Evolutionary conservation across 2,797 vertebrate species (phyloP).

Genomic region (Petrocephalus schoutedeni): DNA sequence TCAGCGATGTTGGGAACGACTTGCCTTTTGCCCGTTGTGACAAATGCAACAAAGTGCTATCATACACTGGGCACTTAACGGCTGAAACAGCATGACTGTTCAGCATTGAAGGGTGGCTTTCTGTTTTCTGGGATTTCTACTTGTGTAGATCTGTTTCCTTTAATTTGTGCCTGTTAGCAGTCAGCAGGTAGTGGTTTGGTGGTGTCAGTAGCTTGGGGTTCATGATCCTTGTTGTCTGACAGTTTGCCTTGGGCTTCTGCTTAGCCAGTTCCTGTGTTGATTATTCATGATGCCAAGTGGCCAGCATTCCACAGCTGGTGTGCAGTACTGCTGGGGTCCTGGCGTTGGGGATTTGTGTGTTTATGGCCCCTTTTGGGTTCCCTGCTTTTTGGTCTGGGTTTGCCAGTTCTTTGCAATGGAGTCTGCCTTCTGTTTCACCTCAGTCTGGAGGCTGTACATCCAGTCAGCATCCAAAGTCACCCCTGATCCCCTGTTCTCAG

Average conservation of each 20-base stretch:
- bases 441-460: neutral
- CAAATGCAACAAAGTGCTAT: neutral
- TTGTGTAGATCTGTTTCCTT: neutral
- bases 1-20: neutral
- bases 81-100: neutral
- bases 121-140: neutral
- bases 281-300: neutral
- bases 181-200: neutral
- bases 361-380: neutral
- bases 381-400: neutral
- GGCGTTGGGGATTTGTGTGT: neutral
- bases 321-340: neutral
- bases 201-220: neutral
- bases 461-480: neutral
- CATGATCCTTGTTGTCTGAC: neutral
- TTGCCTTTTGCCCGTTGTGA: neutral
- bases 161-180: neutral
- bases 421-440: neutral
- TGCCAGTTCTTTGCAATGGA: neutral
- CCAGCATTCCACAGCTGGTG: neutral
- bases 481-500: no score
- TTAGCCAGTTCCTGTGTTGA: neutral
- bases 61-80: neutral
- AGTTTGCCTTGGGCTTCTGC: neutral
- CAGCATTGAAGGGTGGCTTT: neutral